Conservation (phyloP, 2,797 vertebrate species). For the Morus bassanus region DNA sequence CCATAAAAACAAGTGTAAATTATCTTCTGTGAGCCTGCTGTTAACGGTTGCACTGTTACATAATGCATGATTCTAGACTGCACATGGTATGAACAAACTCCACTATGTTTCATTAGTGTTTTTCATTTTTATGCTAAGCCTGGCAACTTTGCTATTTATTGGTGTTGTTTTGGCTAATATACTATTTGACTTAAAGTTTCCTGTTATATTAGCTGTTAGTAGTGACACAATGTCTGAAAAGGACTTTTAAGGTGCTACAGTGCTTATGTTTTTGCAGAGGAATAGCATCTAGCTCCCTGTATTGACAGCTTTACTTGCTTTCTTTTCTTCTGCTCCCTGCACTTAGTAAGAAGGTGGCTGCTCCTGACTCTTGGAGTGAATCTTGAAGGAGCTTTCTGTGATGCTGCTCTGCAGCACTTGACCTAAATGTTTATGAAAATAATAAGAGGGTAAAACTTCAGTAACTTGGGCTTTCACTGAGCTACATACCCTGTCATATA, state of each 20-base stretch:
- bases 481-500: background rate
- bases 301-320: background rate
- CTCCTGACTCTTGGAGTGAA: background rate
- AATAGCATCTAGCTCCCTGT: background rate
- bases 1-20: constrained; percentile 84
- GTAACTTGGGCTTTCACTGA: background rate
- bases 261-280: background rate
- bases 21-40: constrained; percentile 81
- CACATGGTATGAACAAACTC: constrained; percentile 51
- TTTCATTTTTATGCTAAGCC: constrained; percentile 61
- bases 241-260: constrained; percentile 12
- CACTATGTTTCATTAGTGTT: constrained; percentile 19
- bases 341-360: background rate
- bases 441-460: background rate
- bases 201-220: constrained; percentile 43
- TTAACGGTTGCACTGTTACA: constrained; percentile 77
- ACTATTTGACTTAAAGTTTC: constrained; percentile 54
- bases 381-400: background rate
- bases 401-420: background rate
- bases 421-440: background rate
- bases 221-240: background rate
- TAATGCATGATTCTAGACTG: constrained; percentile 78
- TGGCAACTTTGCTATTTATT: constrained; percentile 64
- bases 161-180: constrained; percentile 51
- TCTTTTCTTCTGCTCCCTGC: background rate